Base-by-base conservation (phyloP, 2,113 vertebrate genomes). In the Asarcornis scutulata region DNA sequence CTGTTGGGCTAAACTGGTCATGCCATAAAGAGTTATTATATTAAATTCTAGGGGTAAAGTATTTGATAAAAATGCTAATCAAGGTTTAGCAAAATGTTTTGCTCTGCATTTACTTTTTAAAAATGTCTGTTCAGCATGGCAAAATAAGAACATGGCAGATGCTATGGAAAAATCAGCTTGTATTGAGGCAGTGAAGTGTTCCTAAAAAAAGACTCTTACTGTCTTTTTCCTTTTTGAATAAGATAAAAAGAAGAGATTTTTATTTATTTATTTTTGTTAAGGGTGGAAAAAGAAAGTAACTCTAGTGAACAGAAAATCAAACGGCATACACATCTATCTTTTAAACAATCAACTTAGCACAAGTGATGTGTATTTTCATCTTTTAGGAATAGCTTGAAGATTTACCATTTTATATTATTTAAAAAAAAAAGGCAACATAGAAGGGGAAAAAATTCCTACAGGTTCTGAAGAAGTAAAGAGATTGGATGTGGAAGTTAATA, bases 111-210 rank as follows among this genome's bases (percentile, higher is more conserved):
- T 95, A 91, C 91, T 92, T 93, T 66, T n/a, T 40, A 95, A 95
- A 96, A 96, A 76, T 91, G 94, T 91, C 66, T 95, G 85, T 87
- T 97, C 95, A 96, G 95, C 96, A 96, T 73, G 50, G 74, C 91
- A 96, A 95, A 95, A 95, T 91, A 95, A 34, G 84, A 96, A 82
- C 89, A 84, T 96, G 94, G 91, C 96, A 97, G 92, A 97, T 97
- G 95, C 83, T 96, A 50, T 94, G 59, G 91, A 89, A 96, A 97
- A 97, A 97, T 97, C 95, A 97, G 71, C 93, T 89, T 93, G 91
- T 91, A 96, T 96, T 97, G 95, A 97, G 50, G 38, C 29, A 82
- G 95, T 96, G 74, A 91, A 96, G 93, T 96, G 94, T 92, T 82
- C 86, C 95, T 94, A 95, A 95, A 95, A 95, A 96, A 92, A 95